These are phyloP conservation scores for Otocyon megalotis DNA, from an alignment of 2,113 vertebrate genomes.

Conservation along the genomic window DNA sequence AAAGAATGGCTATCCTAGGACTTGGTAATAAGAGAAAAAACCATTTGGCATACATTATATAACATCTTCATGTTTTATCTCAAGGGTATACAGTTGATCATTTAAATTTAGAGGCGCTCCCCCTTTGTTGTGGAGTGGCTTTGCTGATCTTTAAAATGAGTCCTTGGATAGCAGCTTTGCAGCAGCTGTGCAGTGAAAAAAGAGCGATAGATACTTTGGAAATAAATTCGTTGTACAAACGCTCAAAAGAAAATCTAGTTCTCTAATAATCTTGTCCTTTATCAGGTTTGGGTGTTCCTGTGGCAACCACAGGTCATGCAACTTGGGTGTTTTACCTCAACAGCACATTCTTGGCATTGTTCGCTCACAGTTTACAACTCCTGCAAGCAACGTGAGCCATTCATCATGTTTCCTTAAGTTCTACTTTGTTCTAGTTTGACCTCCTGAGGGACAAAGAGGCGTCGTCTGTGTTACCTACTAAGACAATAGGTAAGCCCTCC, in stretches of 20 bases:
- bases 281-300: background rate
- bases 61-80: background rate
- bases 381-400: background rate
- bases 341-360: background rate
- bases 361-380: background rate
- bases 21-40: background rate
- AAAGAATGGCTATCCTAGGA: background rate
- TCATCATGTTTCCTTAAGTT: background rate
- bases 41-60: too few relatives aligned
- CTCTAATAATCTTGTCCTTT: background rate
- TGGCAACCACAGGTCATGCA: background rate
- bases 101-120: background rate
- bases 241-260: background rate
- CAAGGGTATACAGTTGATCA: background rate
- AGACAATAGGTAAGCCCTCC: background rate
- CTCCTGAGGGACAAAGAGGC: background rate
- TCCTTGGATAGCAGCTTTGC: background rate
- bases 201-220: background rate
- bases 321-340: background rate
- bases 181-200: background rate
- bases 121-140: background rate
- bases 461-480: background rate
- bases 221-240: background rate
- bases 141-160: background rate
- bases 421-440: background rate